phyloP scores from a whole-genome alignment of 2,888 invertebrate genomes.

The Pandemis cinnamomeana region DNA sequence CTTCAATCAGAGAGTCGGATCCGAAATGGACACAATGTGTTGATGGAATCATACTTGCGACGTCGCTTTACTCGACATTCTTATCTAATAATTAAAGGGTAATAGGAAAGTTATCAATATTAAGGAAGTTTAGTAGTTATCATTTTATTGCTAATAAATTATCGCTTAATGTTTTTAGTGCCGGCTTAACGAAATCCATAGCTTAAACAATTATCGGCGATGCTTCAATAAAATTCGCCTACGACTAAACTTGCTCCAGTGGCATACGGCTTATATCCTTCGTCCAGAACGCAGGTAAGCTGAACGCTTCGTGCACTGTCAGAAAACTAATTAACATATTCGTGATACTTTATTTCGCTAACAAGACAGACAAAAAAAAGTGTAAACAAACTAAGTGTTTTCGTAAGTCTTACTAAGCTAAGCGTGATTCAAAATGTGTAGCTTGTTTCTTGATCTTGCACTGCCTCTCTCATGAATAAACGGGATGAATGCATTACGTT shows the following conservation, averaged over 20 bases:
- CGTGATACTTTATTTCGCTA: background rate
- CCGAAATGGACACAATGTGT: background rate
- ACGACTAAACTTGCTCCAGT: constrained; percentile 8
- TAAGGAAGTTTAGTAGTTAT: constrained; percentile 27
- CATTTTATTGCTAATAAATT: constrained; percentile 36
- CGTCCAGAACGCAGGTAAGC: constrained; percentile 55
- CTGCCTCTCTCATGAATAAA: too few species aligned
- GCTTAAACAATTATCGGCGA: constrained; percentile 20
- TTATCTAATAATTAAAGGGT: constrained; percentile 29
- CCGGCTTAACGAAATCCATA: constrained; percentile 28
- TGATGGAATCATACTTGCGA: background rate
- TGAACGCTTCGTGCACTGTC: background rate
- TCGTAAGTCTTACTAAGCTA: too few species aligned
- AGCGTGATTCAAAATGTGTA: too few species aligned
- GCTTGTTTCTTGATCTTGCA: too few species aligned
- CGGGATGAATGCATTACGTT: too few species aligned
- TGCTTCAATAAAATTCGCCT: constrained; percentile 27
- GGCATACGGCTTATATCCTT: constrained; percentile 53
- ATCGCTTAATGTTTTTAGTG: constrained; percentile 27
- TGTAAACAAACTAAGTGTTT: background rate
- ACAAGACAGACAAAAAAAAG: background rate
- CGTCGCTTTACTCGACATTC: background rate
- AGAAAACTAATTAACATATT: background rate
- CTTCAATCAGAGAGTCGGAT: background rate
- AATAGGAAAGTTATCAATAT: constrained; percentile 26